Base-by-base conservation (phyloP, 2,888 invertebrate species). In the Acrobasis suavella region DNA sequence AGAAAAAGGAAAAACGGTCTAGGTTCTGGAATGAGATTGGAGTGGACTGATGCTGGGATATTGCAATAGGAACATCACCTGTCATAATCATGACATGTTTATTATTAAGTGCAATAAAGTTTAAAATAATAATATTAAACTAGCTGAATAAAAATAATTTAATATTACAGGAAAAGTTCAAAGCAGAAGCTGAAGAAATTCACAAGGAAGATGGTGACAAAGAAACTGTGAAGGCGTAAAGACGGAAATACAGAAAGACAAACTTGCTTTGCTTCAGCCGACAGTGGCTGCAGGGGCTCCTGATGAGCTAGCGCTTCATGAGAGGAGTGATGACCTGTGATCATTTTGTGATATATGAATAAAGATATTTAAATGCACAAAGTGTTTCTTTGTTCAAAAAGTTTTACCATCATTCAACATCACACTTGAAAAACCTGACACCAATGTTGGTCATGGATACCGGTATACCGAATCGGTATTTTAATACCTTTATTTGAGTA, bases 131-230 rank as follows among this genome's bases (percentile, higher is more conserved):
- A 2, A 22, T 22, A 32, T 8, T 32, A 32, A 32, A 32, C 5
- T 32, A 0, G 32, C 32, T 32, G 7, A 32, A 32, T 51, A 38
- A 54, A 54, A 37, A 32, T 15, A 15, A 42, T 46, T 14, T 46
- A 5, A 66, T 55, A 54, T 80, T 83, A 10, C 69, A 94, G 94
- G 94, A 94, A 63, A 94, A 93, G 76, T 93, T 94, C 65, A 92
- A 93, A 77, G 93, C 94, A 0, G 94, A 94, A 72, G 88, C 90
- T 58, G 93, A 94, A 69, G 95, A 95, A 74, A 81, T 93, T 58
- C 78, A 87, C 16, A 89, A 93, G 56, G 93, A 93, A 61, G 93
- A 93, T 62, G 93, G 91, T 60, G 91, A 94, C n/a, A 93, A 90
- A 64, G 93, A 94, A 75, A 73, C 85, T 67, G 80, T 92, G 60